Evolutionary conservation across 2,888 invertebrate species (phyloP).

Genomic region (Lydus trimaculatus): DNA sequence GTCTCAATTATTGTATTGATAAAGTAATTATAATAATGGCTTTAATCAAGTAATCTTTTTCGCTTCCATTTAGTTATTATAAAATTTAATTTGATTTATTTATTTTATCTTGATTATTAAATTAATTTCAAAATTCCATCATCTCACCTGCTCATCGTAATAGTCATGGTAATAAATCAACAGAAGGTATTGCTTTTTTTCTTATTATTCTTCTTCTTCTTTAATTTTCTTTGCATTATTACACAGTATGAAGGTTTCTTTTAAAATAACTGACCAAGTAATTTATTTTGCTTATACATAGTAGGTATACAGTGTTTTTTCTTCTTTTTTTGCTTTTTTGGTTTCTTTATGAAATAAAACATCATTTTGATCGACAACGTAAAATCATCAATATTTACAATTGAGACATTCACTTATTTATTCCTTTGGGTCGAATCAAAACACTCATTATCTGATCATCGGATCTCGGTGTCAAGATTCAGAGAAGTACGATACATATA

Average conservation of each 20-base stretch:
- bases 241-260: background rate
- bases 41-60: conserved; percentile 10
- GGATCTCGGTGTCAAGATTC: conserved; percentile 32
- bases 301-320: too few relatives aligned
- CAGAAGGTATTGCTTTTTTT: conserved; percentile 1
- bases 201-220: background rate
- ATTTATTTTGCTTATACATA: background rate
- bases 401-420: conserved; percentile 55
- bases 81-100: conserved; percentile 24
- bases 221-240: background rate
- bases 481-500: background rate
- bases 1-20: background rate
- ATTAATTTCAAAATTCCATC: conserved; percentile 27
- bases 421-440: conserved; percentile 54
- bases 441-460: conserved; percentile 55
- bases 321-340: too few relatives aligned
- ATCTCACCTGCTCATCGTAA: conserved; percentile 22
- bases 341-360: background rate
- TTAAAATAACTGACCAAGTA: background rate
- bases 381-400: conserved; percentile 40
- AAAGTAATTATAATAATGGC: conserved; percentile 18
- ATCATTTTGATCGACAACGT: background rate
- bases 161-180: conserved; percentile 10
- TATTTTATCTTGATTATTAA: conserved; percentile 23
- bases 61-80: conserved; percentile 18